Base-by-base conservation (phyloP, 2,888 invertebrate species). In the Phortica magna region DNA sequence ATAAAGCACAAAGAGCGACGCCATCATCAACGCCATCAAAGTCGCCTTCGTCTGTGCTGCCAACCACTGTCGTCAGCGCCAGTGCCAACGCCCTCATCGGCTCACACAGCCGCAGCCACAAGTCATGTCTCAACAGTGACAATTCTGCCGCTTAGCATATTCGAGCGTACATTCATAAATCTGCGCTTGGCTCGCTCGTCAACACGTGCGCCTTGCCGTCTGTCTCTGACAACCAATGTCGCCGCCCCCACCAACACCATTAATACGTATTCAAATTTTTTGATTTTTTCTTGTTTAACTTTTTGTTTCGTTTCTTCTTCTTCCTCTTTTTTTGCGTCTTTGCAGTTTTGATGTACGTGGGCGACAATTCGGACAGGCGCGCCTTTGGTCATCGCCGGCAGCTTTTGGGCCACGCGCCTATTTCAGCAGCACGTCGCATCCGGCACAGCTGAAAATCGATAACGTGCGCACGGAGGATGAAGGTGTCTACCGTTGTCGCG, bases 321-420 rank as follows among this genome's bases (percentile, higher is more conserved):
- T 61, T 61, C 6, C 6, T 61, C 10, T 61, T 59, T 14, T 78
- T 78, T 75, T 79, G 77, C 72, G 48, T 76, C 76, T 74, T 83
- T 87, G 43, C 93, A 96, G 96, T 85, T 95, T 95, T 89, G 96
- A 97, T 92, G 95, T 96, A 75, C 93, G 97, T 79, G 95, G 95
- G 14, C 95, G 95, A 64, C 93, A 94, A 55, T 93, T 95, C 80
- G 94, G 95, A 53, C 95, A 96, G 87, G 96, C 96, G 12, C 95
- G 95, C 90, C 95, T 96, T 83, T 97, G 97, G 97, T 95, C 96
- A 22, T 95, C 96, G 76, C 94, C 95, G 71, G 93, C 93, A 68
- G 94, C 94, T 39, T 94, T 97, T 81, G 97, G 96, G 1, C 95
- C 95, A 1, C 93, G 97, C 70, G 97, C 97, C 12, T 96, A 96